These are phyloP conservation scores for Chirona hameri DNA, from an alignment of 2,888 invertebrate species.

Conservation along the genomic window DNA sequence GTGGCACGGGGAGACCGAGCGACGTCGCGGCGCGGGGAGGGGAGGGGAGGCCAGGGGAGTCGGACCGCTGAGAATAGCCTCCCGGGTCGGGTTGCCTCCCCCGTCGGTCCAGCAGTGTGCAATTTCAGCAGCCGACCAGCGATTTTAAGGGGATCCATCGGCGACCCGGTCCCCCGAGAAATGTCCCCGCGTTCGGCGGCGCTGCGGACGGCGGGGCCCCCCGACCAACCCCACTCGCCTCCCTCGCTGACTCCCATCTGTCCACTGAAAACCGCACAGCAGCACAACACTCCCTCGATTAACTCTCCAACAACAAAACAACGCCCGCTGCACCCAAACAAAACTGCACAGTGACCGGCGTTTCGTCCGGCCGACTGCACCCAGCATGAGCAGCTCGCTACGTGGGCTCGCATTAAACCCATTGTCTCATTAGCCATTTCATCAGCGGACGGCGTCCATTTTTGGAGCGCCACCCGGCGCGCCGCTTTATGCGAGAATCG, in stretches of 20 bases:
- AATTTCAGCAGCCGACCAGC: background rate
- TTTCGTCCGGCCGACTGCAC: background rate
- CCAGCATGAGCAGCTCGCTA: background rate
- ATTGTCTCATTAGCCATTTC: constrained; percentile 9
- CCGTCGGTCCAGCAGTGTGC: background rate
- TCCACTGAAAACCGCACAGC: background rate
- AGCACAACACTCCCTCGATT: background rate
- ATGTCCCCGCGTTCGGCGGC: background rate
- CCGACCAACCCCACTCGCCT: background rate
- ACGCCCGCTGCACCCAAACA: background rate
- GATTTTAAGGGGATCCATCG: background rate
- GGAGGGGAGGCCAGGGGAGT: background rate
- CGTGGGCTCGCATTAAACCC: background rate
- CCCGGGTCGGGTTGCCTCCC: background rate
- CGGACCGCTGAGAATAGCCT: background rate
- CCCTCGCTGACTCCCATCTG: too few species aligned
- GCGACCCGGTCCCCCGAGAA: background rate
- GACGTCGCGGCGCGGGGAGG: too few species aligned
- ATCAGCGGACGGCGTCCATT: background rate
- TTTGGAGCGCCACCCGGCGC: background rate
- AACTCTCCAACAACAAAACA: background rate
- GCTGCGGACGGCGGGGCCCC: background rate
- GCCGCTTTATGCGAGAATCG: background rate
- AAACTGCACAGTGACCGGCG: background rate
- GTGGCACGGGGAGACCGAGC: background rate